Evolutionary conservation across 2,888 invertebrate species (phyloP), one percentile per base, ranked within the genome.

Genomic region (Dryadula phaetusa): DNA sequence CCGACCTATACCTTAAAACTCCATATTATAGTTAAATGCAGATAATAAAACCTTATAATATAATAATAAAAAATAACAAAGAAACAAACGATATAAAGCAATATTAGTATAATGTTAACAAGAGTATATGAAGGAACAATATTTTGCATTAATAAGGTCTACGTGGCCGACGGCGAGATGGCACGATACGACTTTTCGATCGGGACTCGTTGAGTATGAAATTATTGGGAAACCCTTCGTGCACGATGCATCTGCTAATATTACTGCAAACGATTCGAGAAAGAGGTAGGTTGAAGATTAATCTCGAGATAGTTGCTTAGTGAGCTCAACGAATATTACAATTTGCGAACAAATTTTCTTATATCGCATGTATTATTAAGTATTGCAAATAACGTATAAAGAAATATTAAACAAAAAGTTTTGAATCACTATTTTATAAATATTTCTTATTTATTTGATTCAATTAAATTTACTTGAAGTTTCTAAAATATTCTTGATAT

Each of bases 181-280:
- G 75, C 58, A 62, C 77, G 89, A 91, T 90, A 89, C 84, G 75
- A 74, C 78, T 75, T 79, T 77, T 81, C 86, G 87, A 87, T 88
- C 86, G 82, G 72, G 79, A 76, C 82, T 84, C 82, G 83, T 82
- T 76, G 80, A 79, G 85, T 89, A 89, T 88, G 89, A 88, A 91
- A 91, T 92, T 92, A 91, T 92, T 90, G 89, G 89, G 85, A 86
- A 87, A 88, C 82, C 85, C 81, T 87, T 90, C 90, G 90, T 89
- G 91, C 86, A 76, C 87, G 90, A 89, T 90, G 85, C 86, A 90
- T 89, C 90, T 87, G 86, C 86, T 85, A 87, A 87, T 85, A 83
- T 82, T 85, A 76, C 77, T 73, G 84, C 83, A 81, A 88, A 85
- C 86, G 88, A 84, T 83, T 83, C 84, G 80, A 83, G 81, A 79